phyloP scores from a whole-genome alignment of 92 coral and sea anemone species.

The Hydrozoanthus gracilis region DNA sequence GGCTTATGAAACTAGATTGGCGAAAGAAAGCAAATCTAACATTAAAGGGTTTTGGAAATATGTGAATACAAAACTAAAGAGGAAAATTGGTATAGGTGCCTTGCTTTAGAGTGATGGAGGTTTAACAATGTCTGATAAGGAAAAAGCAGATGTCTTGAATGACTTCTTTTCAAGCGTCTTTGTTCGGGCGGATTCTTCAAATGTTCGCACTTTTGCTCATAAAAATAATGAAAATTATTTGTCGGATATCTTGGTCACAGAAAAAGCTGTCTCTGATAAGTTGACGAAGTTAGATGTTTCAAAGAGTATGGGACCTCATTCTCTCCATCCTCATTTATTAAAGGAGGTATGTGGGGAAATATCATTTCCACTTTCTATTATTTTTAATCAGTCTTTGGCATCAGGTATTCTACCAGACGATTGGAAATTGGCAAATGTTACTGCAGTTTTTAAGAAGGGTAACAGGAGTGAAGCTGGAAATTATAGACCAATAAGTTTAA shows the following conservation, averaged over 20 bases:
- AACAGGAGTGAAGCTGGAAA: too few species aligned
- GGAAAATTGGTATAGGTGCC: conserved; percentile 22
- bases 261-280: conserved; percentile 23
- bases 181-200: conserved; percentile 27
- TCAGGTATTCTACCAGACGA: conserved; percentile 36
- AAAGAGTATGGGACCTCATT: conserved; percentile 23
- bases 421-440: conserved; percentile 31
- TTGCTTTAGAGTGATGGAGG: conserved; percentile 29
- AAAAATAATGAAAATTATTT: conserved; percentile 27
- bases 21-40: conserved; percentile 34
- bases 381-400: conserved; percentile 32
- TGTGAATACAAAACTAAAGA: conserved; percentile 26
- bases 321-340: conserved; percentile 30
- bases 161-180: conserved; percentile 33
- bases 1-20: conserved; percentile 32
- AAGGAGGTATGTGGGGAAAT: conserved; percentile 26
- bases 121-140: conserved; percentile 34
- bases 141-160: conserved; percentile 30
- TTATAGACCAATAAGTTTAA: conserved; percentile 29
- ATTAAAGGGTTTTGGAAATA: conserved; percentile 30
- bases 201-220: conserved; percentile 31
- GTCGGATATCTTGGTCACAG: conserved; percentile 32
- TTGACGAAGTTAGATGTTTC: conserved; percentile 34
- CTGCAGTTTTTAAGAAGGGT: too few species aligned
- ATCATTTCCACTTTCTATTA: conserved; percentile 33